These are phyloP conservation scores for Hapalemur alaotrensis DNA, from an alignment of 2,797 vertebrate genomes.

Conservation along the genomic window DNA sequence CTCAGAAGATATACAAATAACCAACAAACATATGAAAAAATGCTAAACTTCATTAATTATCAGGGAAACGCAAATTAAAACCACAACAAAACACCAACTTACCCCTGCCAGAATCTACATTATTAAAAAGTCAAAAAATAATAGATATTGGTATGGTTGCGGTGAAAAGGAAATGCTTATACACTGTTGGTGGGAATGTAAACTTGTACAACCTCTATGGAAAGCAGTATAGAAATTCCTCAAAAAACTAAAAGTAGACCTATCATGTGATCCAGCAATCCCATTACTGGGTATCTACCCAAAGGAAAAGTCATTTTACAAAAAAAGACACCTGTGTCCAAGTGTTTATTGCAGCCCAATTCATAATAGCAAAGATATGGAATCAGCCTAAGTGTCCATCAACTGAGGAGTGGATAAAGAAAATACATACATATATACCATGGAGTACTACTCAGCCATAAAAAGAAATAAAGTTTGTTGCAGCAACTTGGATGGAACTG, in stretches of 20 bases:
- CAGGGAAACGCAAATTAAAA: background rate
- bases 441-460: too few species aligned
- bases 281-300: background rate
- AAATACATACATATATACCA: too few species aligned
- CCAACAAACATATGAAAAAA: background rate
- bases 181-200: background rate
- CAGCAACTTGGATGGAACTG: too few species aligned
- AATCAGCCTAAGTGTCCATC: background rate
- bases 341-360: background rate
- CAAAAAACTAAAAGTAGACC: background rate
- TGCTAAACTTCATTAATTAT: background rate
- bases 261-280: background rate
- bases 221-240: background rate
- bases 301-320: background rate
- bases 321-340: background rate
- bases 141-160: background rate
- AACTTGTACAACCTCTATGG: background rate
- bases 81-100: background rate
- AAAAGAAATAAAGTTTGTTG: too few species aligned
- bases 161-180: background rate
- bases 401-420: background rate
- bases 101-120: background rate
- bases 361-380: background rate
- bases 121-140: background rate
- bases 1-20: background rate